Conservation (phyloP, 2,113 vertebrate genomes). For the Opisthocomus hoazin region DNA sequence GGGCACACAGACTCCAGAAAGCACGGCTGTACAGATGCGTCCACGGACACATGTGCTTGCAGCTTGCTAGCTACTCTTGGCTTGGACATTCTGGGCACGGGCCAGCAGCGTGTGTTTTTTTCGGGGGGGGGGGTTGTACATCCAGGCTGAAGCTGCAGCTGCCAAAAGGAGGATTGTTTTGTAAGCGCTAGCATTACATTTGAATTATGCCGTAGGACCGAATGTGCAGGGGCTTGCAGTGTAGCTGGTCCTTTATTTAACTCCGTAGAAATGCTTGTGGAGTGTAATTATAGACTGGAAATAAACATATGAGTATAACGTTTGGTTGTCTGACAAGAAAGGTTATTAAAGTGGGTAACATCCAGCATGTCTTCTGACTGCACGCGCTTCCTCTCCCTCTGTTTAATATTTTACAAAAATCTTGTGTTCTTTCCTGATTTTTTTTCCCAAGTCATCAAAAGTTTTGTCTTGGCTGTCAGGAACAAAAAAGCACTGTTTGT, state of each 20-base stretch:
- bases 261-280: background rate
- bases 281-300: background rate
- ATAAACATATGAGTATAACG: background rate
- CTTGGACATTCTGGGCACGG: background rate
- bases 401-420: background rate
- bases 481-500: background rate
- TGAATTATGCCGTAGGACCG: background rate
- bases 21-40: accelerated
- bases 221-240: background rate
- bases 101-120: background rate
- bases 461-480: background rate
- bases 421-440: background rate
- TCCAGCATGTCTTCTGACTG: background rate
- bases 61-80: background rate
- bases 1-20: background rate
- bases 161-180: background rate
- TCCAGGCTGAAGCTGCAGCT: background rate
- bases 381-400: background rate
- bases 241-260: background rate
- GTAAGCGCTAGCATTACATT: background rate
- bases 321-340: background rate
- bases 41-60: accelerated
- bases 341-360: background rate
- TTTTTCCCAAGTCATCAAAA: background rate
- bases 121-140: background rate